Evolutionary conservation across 2,888 invertebrate genomes (phyloP).

Genomic region (Plutella xylostella): DNA sequence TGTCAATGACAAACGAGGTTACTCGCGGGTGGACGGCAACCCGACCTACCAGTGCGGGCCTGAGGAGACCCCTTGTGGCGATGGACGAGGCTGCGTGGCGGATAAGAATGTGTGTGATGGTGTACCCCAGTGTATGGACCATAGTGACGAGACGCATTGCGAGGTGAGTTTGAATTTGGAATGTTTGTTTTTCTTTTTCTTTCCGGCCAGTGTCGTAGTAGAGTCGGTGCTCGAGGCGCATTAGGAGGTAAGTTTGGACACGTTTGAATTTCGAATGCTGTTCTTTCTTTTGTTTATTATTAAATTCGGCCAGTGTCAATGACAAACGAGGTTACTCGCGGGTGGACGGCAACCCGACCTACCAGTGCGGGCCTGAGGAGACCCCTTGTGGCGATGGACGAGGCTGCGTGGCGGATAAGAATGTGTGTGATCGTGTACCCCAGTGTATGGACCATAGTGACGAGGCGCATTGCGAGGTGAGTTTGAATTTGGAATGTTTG

Average conservation of each 20-base stretch:
- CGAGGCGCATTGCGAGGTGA: slow-evolving; percentile 71
- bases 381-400: slow-evolving; percentile 74
- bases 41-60: slow-evolving; percentile 44
- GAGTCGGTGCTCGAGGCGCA: too few relatives aligned
- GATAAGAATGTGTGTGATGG: slow-evolving; percentile 82
- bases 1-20: too few relatives aligned
- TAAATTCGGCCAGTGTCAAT: slow-evolving; percentile 80
- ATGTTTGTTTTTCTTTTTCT: too few relatives aligned
- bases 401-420: slow-evolving; percentile 73
- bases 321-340: slow-evolving; percentile 73
- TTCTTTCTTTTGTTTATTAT: too few relatives aligned
- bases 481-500: too few relatives aligned
- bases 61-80: slow-evolving; percentile 72
- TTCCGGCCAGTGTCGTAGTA: too few relatives aligned
- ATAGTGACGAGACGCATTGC: slow-evolving; percentile 76
- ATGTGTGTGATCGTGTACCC: slow-evolving; percentile 80
- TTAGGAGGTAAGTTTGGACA: too few relatives aligned
- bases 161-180: too few relatives aligned
- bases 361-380: slow-evolving; percentile 61
- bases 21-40: too few relatives aligned
- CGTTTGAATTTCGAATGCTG: too few relatives aligned
- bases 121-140: slow-evolving; percentile 76
- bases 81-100: slow-evolving; percentile 75
- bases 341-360: slow-evolving; percentile 20
- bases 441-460: slow-evolving; percentile 83